Evolutionary conservation across 2,888 invertebrate genomes (phyloP), one percentile per base, ranked within the genome.

Genomic region (Cylindroiulus punctatus): DNA sequence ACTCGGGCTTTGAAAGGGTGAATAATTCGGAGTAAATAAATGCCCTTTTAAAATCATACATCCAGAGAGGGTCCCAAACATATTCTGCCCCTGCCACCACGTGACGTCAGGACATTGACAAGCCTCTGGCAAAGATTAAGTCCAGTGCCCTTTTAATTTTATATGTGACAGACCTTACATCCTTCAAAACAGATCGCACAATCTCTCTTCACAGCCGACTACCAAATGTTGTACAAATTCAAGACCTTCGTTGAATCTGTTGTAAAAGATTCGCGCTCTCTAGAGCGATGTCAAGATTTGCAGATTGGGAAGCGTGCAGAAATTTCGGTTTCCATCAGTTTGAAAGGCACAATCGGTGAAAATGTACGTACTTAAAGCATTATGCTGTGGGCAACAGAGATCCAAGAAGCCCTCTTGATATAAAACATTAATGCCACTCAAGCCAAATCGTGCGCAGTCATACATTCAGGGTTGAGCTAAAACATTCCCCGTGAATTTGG

Each of bases 241-340:
- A 65, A 65, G 65, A 65, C 26, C 65, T 65, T 26, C 7, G 12
- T 12, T n/a, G 65, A 65, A 65, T 65, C 65, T 12, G 65, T 65
- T 65, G 65, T 26, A 65, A 65, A 65, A 65, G 65, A 19, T 17
- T 8, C n/a, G 65, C 26, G n/a, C 65, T 65, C n/a, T 65, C 26
- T 26, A 26, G 8, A 65, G 65, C 12, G 65, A 65, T 65, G 65
- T 65, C 65, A 65, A 65, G 65, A 65, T 65, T 65, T 65, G n/a
- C n/a, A 65, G 65, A 65, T 65, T 65, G n/a, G 65, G 26, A 36
- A 65, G 65, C 65, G 65, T 12, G n/a, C 65, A 65, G 65, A 65
- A 65, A 65, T 65, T 65, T 65, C 65, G 65, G 65, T 65, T 65
- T 65, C 65, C 65, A 65, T 65, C 65, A 65, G 65, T 65, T 65